These are phyloP conservation scores for Holotrichia oblita DNA, from an alignment of 1,140 invertebrate genomes.

Conservation along the genomic window DNA sequence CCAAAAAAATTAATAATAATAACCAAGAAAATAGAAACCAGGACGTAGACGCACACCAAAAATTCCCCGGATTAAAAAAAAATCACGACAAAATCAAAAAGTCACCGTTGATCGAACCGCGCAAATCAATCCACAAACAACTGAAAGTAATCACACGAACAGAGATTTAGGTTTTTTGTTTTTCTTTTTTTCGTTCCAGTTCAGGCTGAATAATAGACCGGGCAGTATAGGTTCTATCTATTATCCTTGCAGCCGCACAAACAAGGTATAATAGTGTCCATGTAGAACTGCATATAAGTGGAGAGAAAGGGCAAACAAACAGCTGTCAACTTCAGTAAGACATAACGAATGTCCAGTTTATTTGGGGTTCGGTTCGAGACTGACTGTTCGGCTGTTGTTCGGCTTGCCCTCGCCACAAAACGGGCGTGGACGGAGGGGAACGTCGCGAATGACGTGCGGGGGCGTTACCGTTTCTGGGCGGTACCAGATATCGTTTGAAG, in stretches of 20 bases:
- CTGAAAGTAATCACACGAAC: background rate
- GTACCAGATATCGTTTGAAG: conserved; percentile 42
- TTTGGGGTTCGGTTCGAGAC: conserved; percentile 48
- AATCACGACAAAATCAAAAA: background rate
- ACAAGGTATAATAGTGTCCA: background rate
- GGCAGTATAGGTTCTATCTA: background rate
- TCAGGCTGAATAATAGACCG: background rate
- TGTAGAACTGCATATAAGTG: background rate
- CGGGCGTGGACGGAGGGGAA: conserved; percentile 20
- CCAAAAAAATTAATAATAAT: conserved; percentile 37
- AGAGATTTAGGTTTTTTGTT: background rate
- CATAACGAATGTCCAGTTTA: conserved; percentile 48
- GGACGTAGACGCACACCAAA: conserved; percentile 23
- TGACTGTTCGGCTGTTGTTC: conserved; percentile 44
- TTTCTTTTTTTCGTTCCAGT: background rate
- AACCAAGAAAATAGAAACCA: conserved; percentile 12
- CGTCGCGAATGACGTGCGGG: conserved; percentile 16
- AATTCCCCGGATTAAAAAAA: background rate
- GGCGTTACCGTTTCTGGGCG: conserved; percentile 41
- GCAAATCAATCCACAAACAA: background rate
- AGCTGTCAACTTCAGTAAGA: conserved; percentile 45
- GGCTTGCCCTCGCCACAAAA: conserved; percentile 41
- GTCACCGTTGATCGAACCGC: no score
- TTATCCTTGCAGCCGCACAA: background rate
- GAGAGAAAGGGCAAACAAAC: conserved; percentile 27